Evolutionary conservation across 2,797 vertebrate genomes (phyloP).

Genomic region (Otolemur crassicaudatus): DNA sequence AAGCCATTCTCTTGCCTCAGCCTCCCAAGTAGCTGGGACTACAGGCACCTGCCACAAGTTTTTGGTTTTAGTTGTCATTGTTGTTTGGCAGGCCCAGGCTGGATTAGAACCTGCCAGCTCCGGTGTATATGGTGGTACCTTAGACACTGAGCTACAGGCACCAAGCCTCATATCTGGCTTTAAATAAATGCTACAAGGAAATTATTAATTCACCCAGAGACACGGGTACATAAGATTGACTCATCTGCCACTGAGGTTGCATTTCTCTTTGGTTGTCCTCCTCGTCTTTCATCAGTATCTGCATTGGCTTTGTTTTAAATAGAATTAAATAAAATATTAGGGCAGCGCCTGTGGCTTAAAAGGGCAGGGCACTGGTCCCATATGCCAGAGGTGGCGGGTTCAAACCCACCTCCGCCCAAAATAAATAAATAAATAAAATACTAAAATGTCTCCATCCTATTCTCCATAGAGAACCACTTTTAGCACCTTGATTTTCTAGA

Average conservation of each 20-base stretch:
- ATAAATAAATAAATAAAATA: constrained; percentile 33
- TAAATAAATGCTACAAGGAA: not conserved
- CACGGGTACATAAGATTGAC: not conserved
- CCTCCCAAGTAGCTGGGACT: too few species aligned
- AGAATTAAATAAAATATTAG: constrained; percentile 48
- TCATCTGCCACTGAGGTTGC: not conserved
- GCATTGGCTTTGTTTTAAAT: constrained; percentile 41
- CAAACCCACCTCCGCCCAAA: too few species aligned
- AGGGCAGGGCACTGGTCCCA: too few species aligned
- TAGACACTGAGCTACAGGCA: too few species aligned
- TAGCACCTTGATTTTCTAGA: constrained; percentile 23
- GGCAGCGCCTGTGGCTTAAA: too few species aligned
- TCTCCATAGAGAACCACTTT: not conserved
- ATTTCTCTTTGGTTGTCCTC: not conserved
- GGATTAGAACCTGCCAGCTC: too few species aligned
- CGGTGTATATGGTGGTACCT: too few species aligned
- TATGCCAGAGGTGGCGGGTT: too few species aligned
- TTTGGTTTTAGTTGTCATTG: too few species aligned
- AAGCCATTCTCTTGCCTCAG: too few species aligned
- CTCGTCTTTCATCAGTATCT: not conserved
- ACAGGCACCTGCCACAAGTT: too few species aligned
- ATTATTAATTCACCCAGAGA: not conserved
- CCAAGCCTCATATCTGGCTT: not conserved
- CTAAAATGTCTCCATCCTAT: not conserved
- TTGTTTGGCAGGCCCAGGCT: too few species aligned